A percentile compares a stretch with the other conserved stretches of the same genome.
Evolutionary conservation across 2,113 vertebrate genomes (phyloP).

Genomic region (Cyprinodon variegatus): DNA sequence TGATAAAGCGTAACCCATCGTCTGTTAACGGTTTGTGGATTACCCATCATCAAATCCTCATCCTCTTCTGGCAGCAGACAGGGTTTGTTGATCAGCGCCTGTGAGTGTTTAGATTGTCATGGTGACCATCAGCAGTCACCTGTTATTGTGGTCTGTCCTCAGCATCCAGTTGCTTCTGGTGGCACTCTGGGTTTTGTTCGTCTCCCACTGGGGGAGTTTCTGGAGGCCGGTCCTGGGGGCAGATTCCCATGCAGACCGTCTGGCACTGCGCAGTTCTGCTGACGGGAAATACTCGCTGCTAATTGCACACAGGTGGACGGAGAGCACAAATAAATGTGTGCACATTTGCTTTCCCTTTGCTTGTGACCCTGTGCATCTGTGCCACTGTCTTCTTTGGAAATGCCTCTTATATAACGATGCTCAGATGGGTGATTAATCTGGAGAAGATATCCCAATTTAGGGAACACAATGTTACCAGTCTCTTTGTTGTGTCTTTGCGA

Average conservation of each 20-base stretch:
- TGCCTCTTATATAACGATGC: neutral
- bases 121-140: neutral
- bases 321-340: conserved; percentile 28
- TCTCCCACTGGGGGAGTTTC: conserved; percentile 33
- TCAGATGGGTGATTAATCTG: conserved; percentile 11
- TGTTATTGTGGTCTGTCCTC: conserved; percentile 9
- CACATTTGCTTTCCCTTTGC: conserved; percentile 52
- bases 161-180: neutral
- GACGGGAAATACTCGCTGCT: conserved; percentile 76
- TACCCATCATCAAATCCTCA: conserved; percentile 8
- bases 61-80: neutral
- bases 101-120: conserved; percentile 8
- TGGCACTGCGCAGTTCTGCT: conserved; percentile 63
- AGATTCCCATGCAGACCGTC: conserved; percentile 64
- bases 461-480: conserved; percentile 20
- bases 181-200: conserved; percentile 5
- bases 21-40: conserved; percentile 32
- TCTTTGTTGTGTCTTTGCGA: neutral
- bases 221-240: conserved; percentile 31
- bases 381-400: conserved; percentile 24
- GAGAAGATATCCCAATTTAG: conserved; percentile 3
- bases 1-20: neutral
- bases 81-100: neutral
- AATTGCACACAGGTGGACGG: conserved; percentile 76
- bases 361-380: conserved; percentile 35